Evolutionary conservation across 2,888 invertebrate species (phyloP).

Genomic region (Abscondita cerata): DNA sequence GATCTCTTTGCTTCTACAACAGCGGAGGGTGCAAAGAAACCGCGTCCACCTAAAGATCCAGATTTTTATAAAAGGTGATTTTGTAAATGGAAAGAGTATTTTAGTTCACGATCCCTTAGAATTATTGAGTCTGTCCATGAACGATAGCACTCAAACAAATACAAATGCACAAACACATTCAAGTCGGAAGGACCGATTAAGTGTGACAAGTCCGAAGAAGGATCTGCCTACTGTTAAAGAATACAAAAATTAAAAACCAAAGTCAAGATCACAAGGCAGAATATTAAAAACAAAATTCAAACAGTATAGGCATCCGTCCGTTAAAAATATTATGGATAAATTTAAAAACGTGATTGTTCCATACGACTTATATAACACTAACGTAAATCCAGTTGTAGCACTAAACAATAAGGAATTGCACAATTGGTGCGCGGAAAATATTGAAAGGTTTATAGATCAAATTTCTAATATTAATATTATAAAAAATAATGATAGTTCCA

Average conservation of each 20-base stretch:
- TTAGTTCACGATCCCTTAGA: conserved; percentile 25
- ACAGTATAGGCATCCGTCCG: conserved; percentile 17
- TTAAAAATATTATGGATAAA: conserved; percentile 9
- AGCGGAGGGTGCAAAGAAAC: not conserved
- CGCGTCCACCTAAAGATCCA: conserved; percentile 2
- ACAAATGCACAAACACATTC: not conserved
- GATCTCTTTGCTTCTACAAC: not conserved
- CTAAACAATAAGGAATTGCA: conserved; percentile 8
- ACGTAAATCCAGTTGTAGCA: conserved; percentile 12
- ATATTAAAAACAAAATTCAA: conserved; percentile 15
- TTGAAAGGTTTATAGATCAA: not conserved
- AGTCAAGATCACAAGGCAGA: conserved; percentile 4
- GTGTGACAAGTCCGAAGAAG: not conserved
- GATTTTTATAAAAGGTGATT: conserved; percentile 2
- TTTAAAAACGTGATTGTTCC: conserved; percentile 8
- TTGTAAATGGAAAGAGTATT: conserved; percentile 12
- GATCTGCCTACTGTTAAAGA: not conserved
- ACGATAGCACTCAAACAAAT: not conserved
- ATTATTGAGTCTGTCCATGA: conserved; percentile 16
- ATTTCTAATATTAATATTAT: not conserved
- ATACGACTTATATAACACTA: not conserved
- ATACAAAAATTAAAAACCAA: not conserved
- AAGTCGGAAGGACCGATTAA: not conserved
- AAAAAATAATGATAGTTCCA: not conserved
- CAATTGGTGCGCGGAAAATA: conserved; percentile 2